These are phyloP conservation scores for Drosophila neocordata DNA, from an alignment of 1,140 invertebrate species.

Conservation along the genomic window DNA sequence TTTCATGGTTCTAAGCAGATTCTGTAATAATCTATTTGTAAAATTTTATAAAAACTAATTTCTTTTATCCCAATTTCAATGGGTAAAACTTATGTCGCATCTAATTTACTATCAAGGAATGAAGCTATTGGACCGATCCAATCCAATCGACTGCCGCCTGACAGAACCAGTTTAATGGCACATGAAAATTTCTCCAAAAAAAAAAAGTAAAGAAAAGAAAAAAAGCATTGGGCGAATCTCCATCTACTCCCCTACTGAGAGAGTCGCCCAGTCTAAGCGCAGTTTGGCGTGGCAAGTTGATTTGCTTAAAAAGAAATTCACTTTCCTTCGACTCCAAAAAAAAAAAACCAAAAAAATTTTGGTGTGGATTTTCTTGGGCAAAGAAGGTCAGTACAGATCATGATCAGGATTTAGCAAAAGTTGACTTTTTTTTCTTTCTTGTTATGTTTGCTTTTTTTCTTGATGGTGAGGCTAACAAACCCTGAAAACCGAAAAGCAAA, in stretches of 20 bases:
- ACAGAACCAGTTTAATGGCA: conserved; percentile 80
- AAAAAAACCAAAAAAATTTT: not conserved
- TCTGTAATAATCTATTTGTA: no score
- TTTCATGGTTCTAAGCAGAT: no score
- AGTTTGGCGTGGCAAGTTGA: conserved; percentile 68
- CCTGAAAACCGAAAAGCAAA: conserved; percentile 26
- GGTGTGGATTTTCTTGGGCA: conserved; percentile 35
- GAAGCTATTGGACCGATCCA: conserved; percentile 1
- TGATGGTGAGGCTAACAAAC: conserved; percentile 45
- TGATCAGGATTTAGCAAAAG: conserved; percentile 62
- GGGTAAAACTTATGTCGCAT: not conserved
- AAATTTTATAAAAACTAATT: no score
- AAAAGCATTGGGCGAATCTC: not conserved
- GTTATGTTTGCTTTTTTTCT: no score
- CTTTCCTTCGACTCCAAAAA: conserved; percentile 60
- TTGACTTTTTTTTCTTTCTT: not conserved
- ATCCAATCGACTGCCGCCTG: conserved; percentile 44
- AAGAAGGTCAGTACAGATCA: conserved; percentile 78
- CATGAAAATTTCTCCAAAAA: conserved; percentile 77
- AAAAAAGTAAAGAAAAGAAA: not conserved
- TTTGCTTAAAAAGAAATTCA: conserved; percentile 81
- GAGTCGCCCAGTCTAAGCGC: conserved; percentile 5
- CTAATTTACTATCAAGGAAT: conserved; percentile 2
- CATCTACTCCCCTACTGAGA: conserved; percentile 2
- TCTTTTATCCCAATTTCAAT: not conserved